Percentiles rank a stretch among this genome's conserved stretches.
Conservation (phyloP, 2,888 invertebrate species). For the Dastarcus helophoroides region DNA sequence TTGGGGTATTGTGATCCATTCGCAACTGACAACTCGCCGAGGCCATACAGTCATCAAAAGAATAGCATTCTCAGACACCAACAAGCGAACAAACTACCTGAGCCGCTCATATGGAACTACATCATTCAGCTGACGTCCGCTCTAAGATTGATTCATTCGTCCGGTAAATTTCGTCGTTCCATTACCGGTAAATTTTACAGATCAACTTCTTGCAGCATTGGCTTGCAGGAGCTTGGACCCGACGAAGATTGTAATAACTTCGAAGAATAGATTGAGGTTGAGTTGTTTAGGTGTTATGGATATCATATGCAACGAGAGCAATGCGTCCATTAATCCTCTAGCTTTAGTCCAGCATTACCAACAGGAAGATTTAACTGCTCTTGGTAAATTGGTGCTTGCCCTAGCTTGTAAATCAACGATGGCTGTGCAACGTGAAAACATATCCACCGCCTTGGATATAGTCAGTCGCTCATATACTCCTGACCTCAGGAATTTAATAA, state of each 20-base stretch:
- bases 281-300: conserved; percentile 75
- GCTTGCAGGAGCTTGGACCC: conserved; percentile 81
- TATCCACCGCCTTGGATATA: conserved; percentile 78
- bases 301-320: conserved; percentile 63
- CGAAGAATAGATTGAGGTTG: conserved; percentile 53
- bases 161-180: conserved; percentile 25
- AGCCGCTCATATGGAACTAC: conserved; percentile 88
- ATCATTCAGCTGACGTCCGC: conserved; percentile 93
- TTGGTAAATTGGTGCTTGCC: conserved; percentile 84
- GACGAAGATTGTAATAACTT: conserved; percentile 66
- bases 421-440: conserved; percentile 77
- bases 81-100: conserved; percentile 62
- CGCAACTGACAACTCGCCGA: conserved; percentile 68
- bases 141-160: conserved; percentile 76
- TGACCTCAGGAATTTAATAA: conserved; percentile 87
- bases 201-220: conserved; percentile 64
- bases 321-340: conserved; percentile 46
- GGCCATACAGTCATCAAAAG: conserved; percentile 73
- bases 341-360: conserved; percentile 59
- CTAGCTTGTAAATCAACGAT: conserved; percentile 87
- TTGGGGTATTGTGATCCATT: conserved; percentile 65
- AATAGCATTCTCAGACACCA: conserved; percentile 69
- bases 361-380: conserved; percentile 83
- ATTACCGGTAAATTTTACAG: conserved; percentile 1
- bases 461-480: conserved; percentile 83